Evolutionary conservation across 2,888 invertebrate genomes (phyloP), one percentile per base, ranked within the genome.

Genomic region (Ornithoptera priamus): DNA sequence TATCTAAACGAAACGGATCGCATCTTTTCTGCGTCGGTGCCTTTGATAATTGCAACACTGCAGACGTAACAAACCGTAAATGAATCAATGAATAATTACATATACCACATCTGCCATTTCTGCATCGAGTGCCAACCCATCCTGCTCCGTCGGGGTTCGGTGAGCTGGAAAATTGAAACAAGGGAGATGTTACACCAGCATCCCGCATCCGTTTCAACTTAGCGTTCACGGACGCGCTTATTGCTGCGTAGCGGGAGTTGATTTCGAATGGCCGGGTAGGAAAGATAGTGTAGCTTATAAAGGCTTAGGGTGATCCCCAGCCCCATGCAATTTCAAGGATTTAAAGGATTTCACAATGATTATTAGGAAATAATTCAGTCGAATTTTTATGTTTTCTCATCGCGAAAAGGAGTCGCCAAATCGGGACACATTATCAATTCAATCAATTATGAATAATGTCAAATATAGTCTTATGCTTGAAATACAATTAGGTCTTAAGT

Each of bases 161-260:
- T 88, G 89, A 80, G 75, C 88, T 79, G 90, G 90, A 91, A 92
- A 92, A 92, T 92, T 91, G 88, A 86, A 89, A 88, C 84, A 81
- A 84, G 84, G 85, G 81, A 76, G 72, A 64, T 53, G 53, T 60
- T 60, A 69, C 60, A 65, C 60, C 50, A 66, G 71, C 63, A 63
- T 65, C 63, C 46, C 72, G 62, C 69, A 60, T 68, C 59, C 46
- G 59, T 18, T 15, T 50, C 58, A 36, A 59, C 50, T 24, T 8
- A 53, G 42, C 69, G 61, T 20, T 56, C 36, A 24, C 17, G 17
- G 53, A 10, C 39, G 20, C 20, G 18, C 24, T 53, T 59, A 39
- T 12, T 10, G 0, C 1, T 7, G 18, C 5, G 24, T 0, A 1
- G 58, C 74, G 70, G 65, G 56, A 60, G 20, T 59, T 60, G 30